These are phyloP conservation scores for Julus scanicus DNA, from an alignment of 2,888 invertebrate species.

Conservation along the genomic window DNA sequence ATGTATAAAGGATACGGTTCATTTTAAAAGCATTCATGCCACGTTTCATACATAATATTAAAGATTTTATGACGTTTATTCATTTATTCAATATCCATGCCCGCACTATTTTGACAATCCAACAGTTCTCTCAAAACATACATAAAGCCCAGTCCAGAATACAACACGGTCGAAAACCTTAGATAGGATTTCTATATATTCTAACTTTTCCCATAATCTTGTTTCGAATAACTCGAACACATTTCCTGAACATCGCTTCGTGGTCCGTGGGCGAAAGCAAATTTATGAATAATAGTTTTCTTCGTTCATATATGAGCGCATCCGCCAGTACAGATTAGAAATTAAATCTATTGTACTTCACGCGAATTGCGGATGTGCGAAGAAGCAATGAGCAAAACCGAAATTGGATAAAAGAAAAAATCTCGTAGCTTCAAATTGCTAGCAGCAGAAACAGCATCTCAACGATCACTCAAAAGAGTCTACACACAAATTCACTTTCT, in stretches of 20 bases:
- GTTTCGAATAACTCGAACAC: slow-evolving; percentile 31
- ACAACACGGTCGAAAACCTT: neutral
- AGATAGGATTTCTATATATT: neutral
- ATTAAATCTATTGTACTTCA: slow-evolving; percentile 50
- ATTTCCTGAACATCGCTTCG: slow-evolving; percentile 40
- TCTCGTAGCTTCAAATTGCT: neutral
- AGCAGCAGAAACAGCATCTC: neutral
- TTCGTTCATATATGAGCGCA: slow-evolving; percentile 44
- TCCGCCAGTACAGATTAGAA: slow-evolving; percentile 53
- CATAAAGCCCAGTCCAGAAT: neutral
- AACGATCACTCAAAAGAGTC: neutral
- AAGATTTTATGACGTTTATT: slow-evolving; percentile 47
- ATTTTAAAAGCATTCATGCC: slow-evolving; percentile 35
- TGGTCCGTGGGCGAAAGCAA: slow-evolving; percentile 42
- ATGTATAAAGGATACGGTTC: neutral
- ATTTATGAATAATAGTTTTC: slow-evolving; percentile 26
- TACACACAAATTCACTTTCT: neutral
- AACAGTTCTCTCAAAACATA: neutral
- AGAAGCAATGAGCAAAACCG: slow-evolving; percentile 29
- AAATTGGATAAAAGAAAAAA: slow-evolving; percentile 35
- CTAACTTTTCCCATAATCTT: slow-evolving; percentile 47
- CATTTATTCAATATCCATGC: slow-evolving; percentile 32
- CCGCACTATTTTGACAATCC: slow-evolving; percentile 36
- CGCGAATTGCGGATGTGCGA: slow-evolving; percentile 50
- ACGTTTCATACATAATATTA: slow-evolving; percentile 45